phyloP scores from a whole-genome alignment of 2,113 vertebrate species.

The Lota lota region DNA sequence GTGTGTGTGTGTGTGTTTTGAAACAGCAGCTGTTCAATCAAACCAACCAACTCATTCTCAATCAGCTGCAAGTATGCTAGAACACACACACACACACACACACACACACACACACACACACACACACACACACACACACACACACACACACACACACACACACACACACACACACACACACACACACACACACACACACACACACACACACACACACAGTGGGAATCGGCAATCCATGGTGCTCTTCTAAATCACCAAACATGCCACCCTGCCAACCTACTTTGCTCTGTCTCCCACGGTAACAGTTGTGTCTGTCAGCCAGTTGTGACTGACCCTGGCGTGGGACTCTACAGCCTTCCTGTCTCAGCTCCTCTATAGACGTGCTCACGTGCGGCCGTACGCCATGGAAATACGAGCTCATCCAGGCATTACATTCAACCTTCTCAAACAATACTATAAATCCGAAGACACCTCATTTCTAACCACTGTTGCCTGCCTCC shows the following conservation, averaged over 20 bases:
- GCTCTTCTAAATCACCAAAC: constrained; percentile 39
- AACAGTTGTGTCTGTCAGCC: constrained; percentile 33
- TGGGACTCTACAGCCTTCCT: too few relatives aligned
- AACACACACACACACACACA: constrained; percentile 19
- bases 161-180: constrained; percentile 27
- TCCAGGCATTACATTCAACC: constrained; percentile 9
- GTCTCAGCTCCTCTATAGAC: too few relatives aligned
- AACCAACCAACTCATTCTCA: constrained; percentile 52
- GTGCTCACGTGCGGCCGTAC: too few relatives aligned
- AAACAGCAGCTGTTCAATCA: constrained; percentile 63
- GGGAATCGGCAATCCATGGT: constrained; percentile 34
- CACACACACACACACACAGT: constrained; percentile 20
- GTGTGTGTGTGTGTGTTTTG: constrained; percentile 9
- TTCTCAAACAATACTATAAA: constrained; percentile 28
- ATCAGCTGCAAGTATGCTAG: constrained; percentile 42
- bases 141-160: constrained; percentile 28
- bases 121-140: constrained; percentile 15
- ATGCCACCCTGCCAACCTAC: constrained; percentile 35
- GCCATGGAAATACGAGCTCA: not conserved
- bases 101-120: constrained; percentile 13
- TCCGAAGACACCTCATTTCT: constrained; percentile 24
- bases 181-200: constrained; percentile 14
- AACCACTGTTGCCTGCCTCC: not conserved
- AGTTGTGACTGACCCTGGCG: not conserved
- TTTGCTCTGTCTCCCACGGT: constrained; percentile 46